Conservation (phyloP, 2,797 vertebrate species). For the Urophycis tenuis region DNA sequence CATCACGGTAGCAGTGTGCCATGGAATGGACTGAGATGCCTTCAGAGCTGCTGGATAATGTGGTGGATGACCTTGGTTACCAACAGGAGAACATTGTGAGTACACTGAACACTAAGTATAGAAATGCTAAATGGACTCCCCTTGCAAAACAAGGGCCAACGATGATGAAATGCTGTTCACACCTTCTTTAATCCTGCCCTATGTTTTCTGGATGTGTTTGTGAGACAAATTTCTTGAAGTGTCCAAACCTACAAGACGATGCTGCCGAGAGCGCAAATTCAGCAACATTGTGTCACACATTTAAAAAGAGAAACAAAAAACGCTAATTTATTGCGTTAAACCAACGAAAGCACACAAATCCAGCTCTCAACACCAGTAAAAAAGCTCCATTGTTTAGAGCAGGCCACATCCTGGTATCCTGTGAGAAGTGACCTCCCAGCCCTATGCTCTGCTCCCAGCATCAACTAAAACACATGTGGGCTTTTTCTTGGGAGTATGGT, state of each 20-base stretch:
- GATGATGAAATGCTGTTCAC: background rate
- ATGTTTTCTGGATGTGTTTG: background rate
- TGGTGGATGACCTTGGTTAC: background rate
- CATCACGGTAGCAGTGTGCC: background rate
- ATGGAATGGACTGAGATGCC: background rate
- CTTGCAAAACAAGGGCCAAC: background rate
- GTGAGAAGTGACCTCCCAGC: conserved; percentile 63
- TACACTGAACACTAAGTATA: background rate
- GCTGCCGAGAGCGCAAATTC: too few species aligned
- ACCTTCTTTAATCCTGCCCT: background rate
- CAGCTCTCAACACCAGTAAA: background rate
- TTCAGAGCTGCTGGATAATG: background rate
- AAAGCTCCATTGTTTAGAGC: conserved; percentile 25
- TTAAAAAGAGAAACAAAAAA: background rate
- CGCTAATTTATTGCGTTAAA: background rate
- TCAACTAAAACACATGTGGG: conserved; percentile 51
- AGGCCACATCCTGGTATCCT: conserved; percentile 64
- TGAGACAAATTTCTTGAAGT: background rate
- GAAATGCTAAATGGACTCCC: background rate
- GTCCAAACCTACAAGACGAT: background rate
- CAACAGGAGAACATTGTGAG: background rate
- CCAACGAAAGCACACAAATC: background rate
- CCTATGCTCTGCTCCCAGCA: conserved; percentile 59
- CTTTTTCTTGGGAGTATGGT: conserved; percentile 53
- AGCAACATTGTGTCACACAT: too few species aligned